A percentile compares a stretch with the other conserved stretches of the same genome.
These are phyloP conservation scores for Spodoptera litura DNA, from an alignment of 1,140 invertebrate species.

Conservation along the genomic window DNA sequence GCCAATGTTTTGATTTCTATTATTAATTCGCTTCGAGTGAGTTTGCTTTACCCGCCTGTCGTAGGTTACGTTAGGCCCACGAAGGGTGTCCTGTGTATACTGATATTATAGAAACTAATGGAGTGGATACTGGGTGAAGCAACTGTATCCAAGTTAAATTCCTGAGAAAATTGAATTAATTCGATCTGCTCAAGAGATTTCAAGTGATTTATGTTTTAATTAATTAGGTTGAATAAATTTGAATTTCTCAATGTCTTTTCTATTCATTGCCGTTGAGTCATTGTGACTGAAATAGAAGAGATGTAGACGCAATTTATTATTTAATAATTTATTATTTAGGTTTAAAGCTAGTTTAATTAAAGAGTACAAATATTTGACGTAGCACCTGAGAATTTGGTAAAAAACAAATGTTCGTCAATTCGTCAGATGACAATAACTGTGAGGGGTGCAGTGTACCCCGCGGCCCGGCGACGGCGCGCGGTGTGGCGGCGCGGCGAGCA, in stretches of 20 bases:
- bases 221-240: neutral
- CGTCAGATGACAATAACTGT: no score
- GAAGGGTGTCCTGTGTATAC: neutral
- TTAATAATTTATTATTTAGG: no score
- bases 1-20: no score
- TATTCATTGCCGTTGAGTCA: neutral
- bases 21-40: no score
- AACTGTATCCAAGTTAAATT: slow-evolving; percentile 6
- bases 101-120: neutral
- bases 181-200: slow-evolving; percentile 1
- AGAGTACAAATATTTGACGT: no score
- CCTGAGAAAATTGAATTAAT: slow-evolving; percentile 6
- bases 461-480: neutral
- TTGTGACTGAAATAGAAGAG: neutral
- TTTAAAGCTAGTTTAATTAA: no score
- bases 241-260: neutral
- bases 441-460: neutral
- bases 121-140: neutral
- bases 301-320: no score
- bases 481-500: neutral
- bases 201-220: slow-evolving; percentile 9
- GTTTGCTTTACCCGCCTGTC: no score
- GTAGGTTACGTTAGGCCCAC: no score
- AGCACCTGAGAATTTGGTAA: no score
- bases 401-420: no score